A percentile compares a stretch with the other conserved stretches of the same genome.
Conservation (phyloP, 2,797 vertebrate genomes). For the Podarcis lilfordi region DNA sequence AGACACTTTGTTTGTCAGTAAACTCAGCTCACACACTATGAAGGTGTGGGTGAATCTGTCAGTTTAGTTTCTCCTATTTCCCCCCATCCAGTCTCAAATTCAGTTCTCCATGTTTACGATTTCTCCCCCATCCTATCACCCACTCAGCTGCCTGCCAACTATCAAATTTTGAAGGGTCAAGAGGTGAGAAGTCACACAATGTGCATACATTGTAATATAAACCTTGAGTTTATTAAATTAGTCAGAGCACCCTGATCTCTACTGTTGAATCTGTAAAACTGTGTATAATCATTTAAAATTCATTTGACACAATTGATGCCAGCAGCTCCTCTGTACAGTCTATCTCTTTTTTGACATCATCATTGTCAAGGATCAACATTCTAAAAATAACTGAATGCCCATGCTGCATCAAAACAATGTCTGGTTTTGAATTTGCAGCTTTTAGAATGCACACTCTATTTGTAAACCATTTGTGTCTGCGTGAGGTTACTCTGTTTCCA, state of each 20-base stretch:
- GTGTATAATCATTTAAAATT: conserved; percentile 52
- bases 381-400: not conserved
- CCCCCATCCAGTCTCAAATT: too few relatives aligned
- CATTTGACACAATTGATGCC: conserved; percentile 42
- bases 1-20: not conserved
- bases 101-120: too few relatives aligned
- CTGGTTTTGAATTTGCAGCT: conserved; percentile 26
- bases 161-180: not conserved
- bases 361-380: conserved; percentile 26
- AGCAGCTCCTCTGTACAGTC: conserved; percentile 30
- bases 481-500: not conserved
- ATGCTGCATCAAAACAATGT: not conserved
- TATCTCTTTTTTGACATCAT: conserved; percentile 15
- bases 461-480: conserved; percentile 27
- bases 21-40: not conserved
- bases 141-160: not conserved
- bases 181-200: not conserved
- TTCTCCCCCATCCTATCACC: too few relatives aligned
- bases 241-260: conserved; percentile 35
- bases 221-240: conserved; percentile 56
- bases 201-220: not conserved
- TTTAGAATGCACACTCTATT: conserved; percentile 12
- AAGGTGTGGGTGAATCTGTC: too few relatives aligned
- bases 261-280: conserved; percentile 56
- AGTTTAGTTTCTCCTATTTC: too few relatives aligned